Conservation (phyloP, 2,113 vertebrate species). For the Ceyx melanurus region DNA sequence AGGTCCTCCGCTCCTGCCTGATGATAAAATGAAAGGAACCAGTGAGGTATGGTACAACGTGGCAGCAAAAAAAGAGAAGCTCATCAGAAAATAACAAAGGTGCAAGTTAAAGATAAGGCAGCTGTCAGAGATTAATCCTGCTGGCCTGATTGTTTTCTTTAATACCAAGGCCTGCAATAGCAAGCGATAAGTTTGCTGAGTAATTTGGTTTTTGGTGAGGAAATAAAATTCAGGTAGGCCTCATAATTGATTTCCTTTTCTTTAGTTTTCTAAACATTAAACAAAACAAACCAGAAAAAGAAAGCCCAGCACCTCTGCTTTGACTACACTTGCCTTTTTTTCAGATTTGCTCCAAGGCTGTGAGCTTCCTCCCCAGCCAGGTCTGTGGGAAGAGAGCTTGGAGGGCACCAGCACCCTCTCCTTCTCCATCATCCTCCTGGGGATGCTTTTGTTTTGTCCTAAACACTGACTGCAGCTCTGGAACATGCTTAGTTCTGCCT, state of each 20-base stretch:
- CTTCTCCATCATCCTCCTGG: background rate
- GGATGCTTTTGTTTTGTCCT: background rate
- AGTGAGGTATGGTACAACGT: slow-evolving; percentile 99
- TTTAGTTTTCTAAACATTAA: slow-evolving; percentile 89
- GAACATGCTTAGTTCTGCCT: background rate
- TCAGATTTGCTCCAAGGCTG: background rate
- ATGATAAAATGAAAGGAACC: slow-evolving; percentile 99
- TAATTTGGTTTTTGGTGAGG: slow-evolving; percentile 98
- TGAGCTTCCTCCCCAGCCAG: background rate
- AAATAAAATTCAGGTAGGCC: slow-evolving; percentile 99
- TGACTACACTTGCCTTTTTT: slow-evolving; percentile 74
- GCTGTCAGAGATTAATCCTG: slow-evolving; percentile 99
- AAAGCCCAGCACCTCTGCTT: slow-evolving; percentile 71
- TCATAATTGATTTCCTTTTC: slow-evolving; percentile 98
- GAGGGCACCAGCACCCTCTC: background rate
- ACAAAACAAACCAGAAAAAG: slow-evolving; percentile 79
- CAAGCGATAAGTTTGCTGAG: slow-evolving; percentile 99
- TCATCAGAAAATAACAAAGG: slow-evolving; percentile 99
- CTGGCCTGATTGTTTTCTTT: slow-evolving; percentile 99
- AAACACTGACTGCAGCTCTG: background rate
- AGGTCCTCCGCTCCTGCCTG: slow-evolving; percentile 92
- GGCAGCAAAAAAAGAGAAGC: slow-evolving; percentile 91
- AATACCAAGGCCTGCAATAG: slow-evolving; percentile 98
- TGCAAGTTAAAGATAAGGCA: slow-evolving; percentile 99
- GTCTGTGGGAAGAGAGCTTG: background rate